These are phyloP conservation scores for Phoxinus phoxinus DNA, from an alignment of 2,113 vertebrate species.

Conservation along the genomic window DNA sequence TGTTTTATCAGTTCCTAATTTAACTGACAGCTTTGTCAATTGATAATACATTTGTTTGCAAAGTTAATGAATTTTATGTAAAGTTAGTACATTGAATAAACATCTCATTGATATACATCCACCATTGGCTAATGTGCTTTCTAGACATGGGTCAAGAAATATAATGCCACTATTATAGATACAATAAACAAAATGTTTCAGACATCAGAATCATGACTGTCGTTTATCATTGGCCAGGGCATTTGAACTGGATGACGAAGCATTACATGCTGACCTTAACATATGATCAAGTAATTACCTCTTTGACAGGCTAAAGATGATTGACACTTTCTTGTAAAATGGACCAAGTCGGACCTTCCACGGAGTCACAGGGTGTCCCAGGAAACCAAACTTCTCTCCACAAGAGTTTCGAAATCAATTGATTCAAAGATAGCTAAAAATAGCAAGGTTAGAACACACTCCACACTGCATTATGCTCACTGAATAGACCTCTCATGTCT, in stretches of 20 bases:
- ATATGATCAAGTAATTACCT: background rate
- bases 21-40: background rate
- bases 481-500: background rate
- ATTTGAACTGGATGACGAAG: background rate
- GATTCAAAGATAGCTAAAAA: background rate
- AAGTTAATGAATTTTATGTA: background rate
- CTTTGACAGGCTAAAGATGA: background rate
- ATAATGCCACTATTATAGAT: background rate
- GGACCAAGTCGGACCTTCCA: background rate
- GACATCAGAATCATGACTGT: background rate
- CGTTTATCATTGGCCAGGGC: background rate
- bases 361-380: background rate
- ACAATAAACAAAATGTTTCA: background rate
- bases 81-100: background rate
- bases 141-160: background rate
- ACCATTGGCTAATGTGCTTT: background rate
- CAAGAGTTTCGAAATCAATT: background rate
- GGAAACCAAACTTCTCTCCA: background rate
- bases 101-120: background rate
- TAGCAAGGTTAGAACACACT: constrained; percentile 1
- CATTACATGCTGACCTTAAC: background rate
- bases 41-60: background rate
- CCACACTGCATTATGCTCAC: background rate
- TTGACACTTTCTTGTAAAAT: background rate
- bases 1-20: background rate